A percentile compares a stretch with the other conserved stretches of the same genome.
Evolutionary conservation across 2,888 invertebrate genomes (phyloP).

Genomic region (Temnothorax ravouxi): DNA sequence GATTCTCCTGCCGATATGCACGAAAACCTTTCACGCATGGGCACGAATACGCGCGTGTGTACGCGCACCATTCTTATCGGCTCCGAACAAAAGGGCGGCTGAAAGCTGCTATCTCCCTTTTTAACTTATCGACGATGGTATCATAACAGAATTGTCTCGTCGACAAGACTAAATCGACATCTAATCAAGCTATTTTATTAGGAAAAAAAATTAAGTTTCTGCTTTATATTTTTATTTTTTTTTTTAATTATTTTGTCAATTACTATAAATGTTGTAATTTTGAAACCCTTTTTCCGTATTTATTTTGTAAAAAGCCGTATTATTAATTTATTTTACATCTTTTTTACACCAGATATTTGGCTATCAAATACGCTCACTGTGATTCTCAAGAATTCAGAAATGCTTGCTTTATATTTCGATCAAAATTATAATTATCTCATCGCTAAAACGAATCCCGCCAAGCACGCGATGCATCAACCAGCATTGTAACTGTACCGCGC

Average conservation of each 20-base stretch:
- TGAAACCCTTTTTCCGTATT: not conserved
- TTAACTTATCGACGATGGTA: conserved; percentile 35
- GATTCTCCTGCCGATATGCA: conserved; percentile 65
- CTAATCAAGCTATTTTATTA: not conserved
- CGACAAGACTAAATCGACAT: not conserved
- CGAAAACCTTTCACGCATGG: conserved; percentile 25
- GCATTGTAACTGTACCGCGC: not conserved
- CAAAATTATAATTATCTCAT: not conserved
- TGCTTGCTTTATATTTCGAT: conserved; percentile 20
- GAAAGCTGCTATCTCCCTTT: conserved; percentile 45
- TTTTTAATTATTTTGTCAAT: not conserved
- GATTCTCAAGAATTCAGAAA: not conserved
- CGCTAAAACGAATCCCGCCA: conserved; percentile 3
- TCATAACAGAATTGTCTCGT: conserved; percentile 31
- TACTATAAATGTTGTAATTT: not conserved
- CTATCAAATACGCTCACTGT: not conserved
- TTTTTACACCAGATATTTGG: not conserved
- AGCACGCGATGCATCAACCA: conserved; percentile 25
- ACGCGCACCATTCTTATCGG: conserved; percentile 42
- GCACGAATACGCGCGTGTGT: not conserved
- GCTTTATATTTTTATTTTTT: not conserved
- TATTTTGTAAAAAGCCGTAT: not conserved
- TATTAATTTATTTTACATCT: not conserved
- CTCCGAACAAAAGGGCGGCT: conserved; percentile 40
- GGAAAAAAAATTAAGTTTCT: not conserved